A percentile compares a stretch with the other conserved stretches of the same genome.
phyloP scores from a whole-genome alignment of 2,113 vertebrate species.

The Scomber scombrus region DNA sequence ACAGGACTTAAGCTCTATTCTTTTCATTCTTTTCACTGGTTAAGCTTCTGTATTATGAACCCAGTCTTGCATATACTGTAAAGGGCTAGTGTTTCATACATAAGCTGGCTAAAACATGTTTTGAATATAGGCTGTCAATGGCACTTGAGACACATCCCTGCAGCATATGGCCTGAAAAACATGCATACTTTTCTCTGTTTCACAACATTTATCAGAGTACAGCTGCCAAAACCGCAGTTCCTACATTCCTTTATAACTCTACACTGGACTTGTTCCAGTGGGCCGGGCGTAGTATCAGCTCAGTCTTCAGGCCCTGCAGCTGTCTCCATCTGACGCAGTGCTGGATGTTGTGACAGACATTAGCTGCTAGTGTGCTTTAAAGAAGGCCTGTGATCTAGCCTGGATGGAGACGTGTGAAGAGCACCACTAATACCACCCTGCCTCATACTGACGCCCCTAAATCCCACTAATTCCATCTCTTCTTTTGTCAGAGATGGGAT shows the following conservation, averaged over 20 bases:
- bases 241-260: conserved; percentile 78
- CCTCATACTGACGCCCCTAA: conserved; percentile 73
- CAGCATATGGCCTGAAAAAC: conserved; percentile 70
- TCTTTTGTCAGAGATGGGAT: conserved; percentile 80
- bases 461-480: conserved; percentile 81
- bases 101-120: conserved; percentile 59
- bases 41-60: conserved; percentile 68
- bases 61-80: conserved; percentile 49
- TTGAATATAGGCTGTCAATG: conserved; percentile 62
- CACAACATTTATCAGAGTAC: conserved; percentile 75
- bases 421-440: conserved; percentile 70
- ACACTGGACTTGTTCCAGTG: conserved; percentile 73
- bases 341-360: conserved; percentile 72
- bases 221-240: conserved; percentile 78
- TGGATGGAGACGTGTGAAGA: conserved; percentile 73
- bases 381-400: conserved; percentile 62
- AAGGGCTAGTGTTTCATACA: conserved; percentile 58
- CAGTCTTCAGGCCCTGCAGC: conserved; percentile 68
- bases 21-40: conserved; percentile 65
- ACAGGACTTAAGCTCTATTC: conserved; percentile 59
- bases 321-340: conserved; percentile 66
- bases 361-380: conserved; percentile 47
- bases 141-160: conserved; percentile 62
- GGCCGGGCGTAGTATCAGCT: conserved; percentile 58
- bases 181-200: conserved; percentile 77